A percentile compares a stretch with the other conserved stretches of the same genome.
Evolutionary conservation across 2,797 vertebrate species (phyloP).

Genomic region (Thunnus albacares): DNA sequence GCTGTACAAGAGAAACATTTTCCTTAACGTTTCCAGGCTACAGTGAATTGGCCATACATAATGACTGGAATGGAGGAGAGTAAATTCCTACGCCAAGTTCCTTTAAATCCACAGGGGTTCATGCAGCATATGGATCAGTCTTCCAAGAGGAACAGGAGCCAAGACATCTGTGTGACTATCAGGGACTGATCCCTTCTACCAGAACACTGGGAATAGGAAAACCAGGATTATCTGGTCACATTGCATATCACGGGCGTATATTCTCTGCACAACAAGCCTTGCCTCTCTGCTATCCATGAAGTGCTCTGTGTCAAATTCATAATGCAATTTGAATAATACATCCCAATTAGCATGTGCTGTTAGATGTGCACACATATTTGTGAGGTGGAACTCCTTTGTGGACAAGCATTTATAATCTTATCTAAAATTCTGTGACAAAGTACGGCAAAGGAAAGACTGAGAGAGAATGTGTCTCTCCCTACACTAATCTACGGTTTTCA

Average conservation of each 20-base stretch:
- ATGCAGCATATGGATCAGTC: slow-evolving; percentile 74
- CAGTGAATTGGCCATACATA: slow-evolving; percentile 73
- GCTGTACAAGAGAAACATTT: slow-evolving; percentile 72
- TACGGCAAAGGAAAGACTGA: slow-evolving; percentile 37
- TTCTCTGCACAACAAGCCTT: slow-evolving; percentile 46
- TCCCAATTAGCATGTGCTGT: slow-evolving; percentile 60
- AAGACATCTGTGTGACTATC: slow-evolving; percentile 86
- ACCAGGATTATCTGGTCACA: slow-evolving; percentile 75
- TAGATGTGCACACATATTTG: slow-evolving; percentile 28
- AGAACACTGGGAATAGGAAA: slow-evolving; percentile 70
- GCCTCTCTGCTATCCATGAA: slow-evolving; percentile 41
- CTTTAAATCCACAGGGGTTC: slow-evolving; percentile 80
- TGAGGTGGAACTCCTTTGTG: slow-evolving; percentile 52
- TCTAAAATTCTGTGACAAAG: slow-evolving; percentile 36
- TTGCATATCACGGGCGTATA: slow-evolving; percentile 63
- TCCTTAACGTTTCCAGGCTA: slow-evolving; percentile 77
- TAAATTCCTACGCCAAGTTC: slow-evolving; percentile 79
- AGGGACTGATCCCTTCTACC: slow-evolving; percentile 70
- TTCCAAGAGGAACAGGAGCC: slow-evolving; percentile 81
- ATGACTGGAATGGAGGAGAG: slow-evolving; percentile 79
- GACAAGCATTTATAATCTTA: slow-evolving; percentile 54
- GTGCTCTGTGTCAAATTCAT: slow-evolving; percentile 60
- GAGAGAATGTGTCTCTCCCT: slow-evolving; percentile 38
- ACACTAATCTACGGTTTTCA: slow-evolving; percentile 67
- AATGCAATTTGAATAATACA: slow-evolving; percentile 62